Conservation (phyloP, 2,888 invertebrate species). For the Phrixothrix hirtus region DNA sequence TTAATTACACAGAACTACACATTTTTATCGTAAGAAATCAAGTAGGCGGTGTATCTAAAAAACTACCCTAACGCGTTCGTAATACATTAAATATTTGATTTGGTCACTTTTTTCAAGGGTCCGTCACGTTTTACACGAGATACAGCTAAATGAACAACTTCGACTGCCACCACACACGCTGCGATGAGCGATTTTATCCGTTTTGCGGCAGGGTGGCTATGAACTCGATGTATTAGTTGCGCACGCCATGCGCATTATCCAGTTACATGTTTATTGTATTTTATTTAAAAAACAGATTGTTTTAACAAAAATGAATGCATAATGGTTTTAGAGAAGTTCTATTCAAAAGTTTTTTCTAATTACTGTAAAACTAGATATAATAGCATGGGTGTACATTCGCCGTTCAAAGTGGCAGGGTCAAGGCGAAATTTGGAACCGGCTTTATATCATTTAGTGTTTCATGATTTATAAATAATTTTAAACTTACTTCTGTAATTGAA, state of each 20-base stretch:
- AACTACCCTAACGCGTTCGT: neutral
- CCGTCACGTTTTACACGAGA: constrained; percentile 14
- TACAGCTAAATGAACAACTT: constrained; percentile 10
- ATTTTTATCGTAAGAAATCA: constrained; percentile 2
- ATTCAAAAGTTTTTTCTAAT: no score
- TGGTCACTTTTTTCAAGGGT: constrained; percentile 5
- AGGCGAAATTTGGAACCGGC: neutral
- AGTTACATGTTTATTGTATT: constrained; percentile 11
- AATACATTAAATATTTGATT: constrained; percentile 3
- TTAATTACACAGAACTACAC: constrained; percentile 8
- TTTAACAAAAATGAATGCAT: no score
- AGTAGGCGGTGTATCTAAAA: neutral
- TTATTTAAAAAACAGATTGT: neutral
- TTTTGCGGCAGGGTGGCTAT: constrained; percentile 32
- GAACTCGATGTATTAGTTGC: constrained; percentile 18
- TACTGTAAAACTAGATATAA: no score
- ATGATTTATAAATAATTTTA: no score
- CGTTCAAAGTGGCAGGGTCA: neutral
- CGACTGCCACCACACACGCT: constrained; percentile 19
- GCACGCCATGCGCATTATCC: constrained; percentile 21
- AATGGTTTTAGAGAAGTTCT: no score
- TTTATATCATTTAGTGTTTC: no score
- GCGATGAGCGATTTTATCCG: constrained; percentile 26
- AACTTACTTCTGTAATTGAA: no score
- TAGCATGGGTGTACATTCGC: no score